These are phyloP conservation scores for Sthenelais limicola DNA, from an alignment of 2,888 invertebrate genomes.

Conservation along the genomic window DNA sequence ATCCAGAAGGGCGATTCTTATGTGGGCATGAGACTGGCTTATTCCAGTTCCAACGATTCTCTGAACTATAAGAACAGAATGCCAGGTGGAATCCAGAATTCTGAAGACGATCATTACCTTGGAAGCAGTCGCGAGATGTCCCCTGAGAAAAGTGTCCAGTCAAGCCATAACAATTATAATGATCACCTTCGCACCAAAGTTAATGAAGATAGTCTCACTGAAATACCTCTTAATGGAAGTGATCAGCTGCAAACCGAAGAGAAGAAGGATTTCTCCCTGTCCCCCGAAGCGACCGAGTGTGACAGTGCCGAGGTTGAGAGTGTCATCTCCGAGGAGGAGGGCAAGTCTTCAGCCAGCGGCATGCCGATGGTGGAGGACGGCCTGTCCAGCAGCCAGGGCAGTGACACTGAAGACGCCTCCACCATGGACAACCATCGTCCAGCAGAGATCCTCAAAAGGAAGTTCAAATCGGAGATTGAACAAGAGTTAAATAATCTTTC, in stretches of 20 bases:
- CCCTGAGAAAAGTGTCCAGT: constrained; percentile 44
- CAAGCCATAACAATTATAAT: constrained; percentile 24
- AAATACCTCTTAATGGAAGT: constrained; percentile 72
- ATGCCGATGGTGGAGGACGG: constrained; percentile 96
- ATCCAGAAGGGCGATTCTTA: constrained; percentile 80
- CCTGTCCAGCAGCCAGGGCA: constrained; percentile 92
- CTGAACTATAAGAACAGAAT: constrained; percentile 56
- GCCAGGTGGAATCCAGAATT: constrained; percentile 24
- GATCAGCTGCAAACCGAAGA: constrained; percentile 73
- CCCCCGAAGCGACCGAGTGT: constrained; percentile 93
- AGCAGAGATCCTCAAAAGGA: constrained; percentile 76
- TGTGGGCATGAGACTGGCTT: constrained; percentile 82
- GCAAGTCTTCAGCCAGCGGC: constrained; percentile 58
- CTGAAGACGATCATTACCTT: constrained; percentile 41
- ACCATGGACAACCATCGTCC: constrained; percentile 79
- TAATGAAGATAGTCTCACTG: constrained; percentile 68
- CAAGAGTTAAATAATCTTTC: constrained; percentile 19
- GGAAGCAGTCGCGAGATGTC: constrained; percentile 47
- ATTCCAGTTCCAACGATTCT: constrained; percentile 66
- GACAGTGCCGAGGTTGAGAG: constrained; percentile 90
- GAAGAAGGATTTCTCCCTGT: constrained; percentile 88
- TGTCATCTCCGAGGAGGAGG: constrained; percentile 66
- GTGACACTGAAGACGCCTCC: constrained; percentile 82
- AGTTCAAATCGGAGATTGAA: constrained; percentile 62
- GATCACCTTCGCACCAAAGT: constrained; percentile 47